Conservation (phyloP, 1,140 invertebrate species). For the Macrocentrus cingulum region DNA sequence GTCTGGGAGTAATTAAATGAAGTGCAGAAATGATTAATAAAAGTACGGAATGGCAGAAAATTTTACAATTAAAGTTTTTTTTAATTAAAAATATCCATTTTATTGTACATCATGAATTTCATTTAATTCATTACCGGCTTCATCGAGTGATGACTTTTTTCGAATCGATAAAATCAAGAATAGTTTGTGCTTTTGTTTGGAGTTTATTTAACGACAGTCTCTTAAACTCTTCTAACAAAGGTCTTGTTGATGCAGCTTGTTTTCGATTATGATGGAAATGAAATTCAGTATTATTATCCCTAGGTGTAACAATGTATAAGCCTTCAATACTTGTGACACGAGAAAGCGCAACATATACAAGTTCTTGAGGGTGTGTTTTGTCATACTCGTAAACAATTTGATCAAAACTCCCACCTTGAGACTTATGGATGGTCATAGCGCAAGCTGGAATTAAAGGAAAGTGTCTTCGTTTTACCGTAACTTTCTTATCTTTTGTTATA, state of each 20-base stretch:
- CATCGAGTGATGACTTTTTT: too few relatives aligned
- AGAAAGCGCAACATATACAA: slow-evolving; percentile 31
- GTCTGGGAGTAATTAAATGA: too few relatives aligned
- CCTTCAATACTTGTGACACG: slow-evolving; percentile 27
- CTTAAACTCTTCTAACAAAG: slow-evolving; percentile 19
- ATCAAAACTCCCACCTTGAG: slow-evolving; percentile 35
- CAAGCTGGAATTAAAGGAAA: too few relatives aligned
- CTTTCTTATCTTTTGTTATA: slow-evolving; percentile 31
- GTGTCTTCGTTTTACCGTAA: slow-evolving; percentile 36
- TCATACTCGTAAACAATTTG: slow-evolving; percentile 37
- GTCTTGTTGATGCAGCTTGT: too few relatives aligned
- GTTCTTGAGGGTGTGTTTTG: slow-evolving; percentile 21
- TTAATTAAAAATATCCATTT: too few relatives aligned
- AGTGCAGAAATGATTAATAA: too few relatives aligned
- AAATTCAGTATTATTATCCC: slow-evolving; percentile 15
- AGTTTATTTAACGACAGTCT: slow-evolving; percentile 18
- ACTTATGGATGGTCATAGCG: slow-evolving; percentile 35
- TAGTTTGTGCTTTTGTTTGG: background rate
- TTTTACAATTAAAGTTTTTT: too few relatives aligned
- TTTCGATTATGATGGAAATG: slow-evolving; percentile 18
- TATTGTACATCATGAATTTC: too few relatives aligned
- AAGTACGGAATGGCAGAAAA: too few relatives aligned
- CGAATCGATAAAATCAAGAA: slow-evolving; percentile 12
- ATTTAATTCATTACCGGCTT: too few relatives aligned
- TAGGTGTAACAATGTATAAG: slow-evolving; percentile 28